Base-by-base conservation (phyloP, 2,113 vertebrate genomes). In the Picathartes gymnocephalus region DNA sequence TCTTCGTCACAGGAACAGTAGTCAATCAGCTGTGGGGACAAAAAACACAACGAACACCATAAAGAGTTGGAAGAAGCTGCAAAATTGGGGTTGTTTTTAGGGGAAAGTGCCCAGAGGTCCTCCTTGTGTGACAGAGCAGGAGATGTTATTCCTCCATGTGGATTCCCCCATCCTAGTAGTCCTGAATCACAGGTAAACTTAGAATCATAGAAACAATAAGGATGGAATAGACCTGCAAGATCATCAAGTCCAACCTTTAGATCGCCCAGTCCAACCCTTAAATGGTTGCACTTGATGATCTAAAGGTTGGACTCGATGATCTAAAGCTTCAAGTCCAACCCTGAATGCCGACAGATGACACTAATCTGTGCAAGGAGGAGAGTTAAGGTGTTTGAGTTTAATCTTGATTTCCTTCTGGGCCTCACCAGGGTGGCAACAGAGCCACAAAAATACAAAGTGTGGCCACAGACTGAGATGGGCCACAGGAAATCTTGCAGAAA, bases 21-120 rank as follows among this genome's bases (percentile, higher is more conserved):
- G 53, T 92, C 92, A 90, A 98, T 97, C 69, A 98, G 83, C 98
- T 98, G 96, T 11, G 65, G 57, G 58, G 45, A 39, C 31, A 30
- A 83, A 72, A 86, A 39, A 48, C 40, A 70, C 62, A 45, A 21
- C 4, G 68, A 77, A 25, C 15, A 76, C 13, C 21, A 40, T 28
- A 35, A 77, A 45, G 27, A 78, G 15, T 0, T 79, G 35, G 47
- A 56, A 97, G 47, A 86, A 69, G 33, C 39, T 85, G 60, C 31
- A 65, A 51, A 37, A 64, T 13, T 39, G 3, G 4, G 10, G 7
- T 5, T 45, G 30, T 56, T 64, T 54, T 40, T 13, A 66, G 47
- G 5, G 8, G 5, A 53, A 76, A 40, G 25, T 60, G 24, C 33
- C 15, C 57, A 79, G 23, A 53, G 30, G 19, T 47, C 21, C 18